Conservation (phyloP, 64 coral and sea anemone species). For the Anthopleura sola region DNA sequence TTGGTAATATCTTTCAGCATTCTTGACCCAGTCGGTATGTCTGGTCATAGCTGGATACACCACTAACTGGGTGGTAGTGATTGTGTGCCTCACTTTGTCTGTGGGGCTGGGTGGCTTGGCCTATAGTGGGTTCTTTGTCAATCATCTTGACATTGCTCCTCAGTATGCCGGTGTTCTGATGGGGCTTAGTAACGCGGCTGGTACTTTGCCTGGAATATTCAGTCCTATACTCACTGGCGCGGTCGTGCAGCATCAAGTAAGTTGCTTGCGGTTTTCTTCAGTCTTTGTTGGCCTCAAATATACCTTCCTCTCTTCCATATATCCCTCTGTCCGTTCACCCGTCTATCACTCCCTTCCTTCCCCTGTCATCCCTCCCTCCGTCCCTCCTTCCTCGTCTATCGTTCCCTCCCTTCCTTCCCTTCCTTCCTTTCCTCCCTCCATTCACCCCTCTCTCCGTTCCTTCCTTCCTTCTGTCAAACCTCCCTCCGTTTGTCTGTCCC, state of each 20-base stretch:
- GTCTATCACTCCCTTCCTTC: too few relatives aligned
- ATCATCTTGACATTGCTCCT: constrained; percentile 87
- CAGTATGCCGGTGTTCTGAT: constrained; percentile 76
- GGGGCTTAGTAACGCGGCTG: constrained; percentile 74
- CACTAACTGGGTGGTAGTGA: constrained; percentile 50
- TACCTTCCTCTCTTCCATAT: too few relatives aligned
- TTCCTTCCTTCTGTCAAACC: too few relatives aligned
- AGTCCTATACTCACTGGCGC: constrained; percentile 74
- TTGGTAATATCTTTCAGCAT: constrained; percentile 24
- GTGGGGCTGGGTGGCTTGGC: constrained; percentile 76
- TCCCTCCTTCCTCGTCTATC: too few relatives aligned
- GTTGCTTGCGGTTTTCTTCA: too few relatives aligned
- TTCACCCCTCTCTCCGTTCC: too few relatives aligned
- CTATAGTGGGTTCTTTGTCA: constrained; percentile 89
- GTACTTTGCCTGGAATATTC: constrained; percentile 77
- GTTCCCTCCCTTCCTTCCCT: too few relatives aligned
- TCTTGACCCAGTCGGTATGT: constrained; percentile 58
- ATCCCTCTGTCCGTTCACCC: too few relatives aligned
- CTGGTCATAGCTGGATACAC: constrained; percentile 80
- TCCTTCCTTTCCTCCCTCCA: too few relatives aligned
- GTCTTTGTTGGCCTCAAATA: too few relatives aligned
- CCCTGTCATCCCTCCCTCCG: too few relatives aligned
- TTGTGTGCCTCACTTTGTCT: constrained; percentile 64
- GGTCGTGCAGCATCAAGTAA: constrained; percentile 69
- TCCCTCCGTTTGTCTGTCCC: background rate